Evolutionary conservation across 1,140 invertebrate species (phyloP).

Genomic region (Leguminivora glycinivorella): DNA sequence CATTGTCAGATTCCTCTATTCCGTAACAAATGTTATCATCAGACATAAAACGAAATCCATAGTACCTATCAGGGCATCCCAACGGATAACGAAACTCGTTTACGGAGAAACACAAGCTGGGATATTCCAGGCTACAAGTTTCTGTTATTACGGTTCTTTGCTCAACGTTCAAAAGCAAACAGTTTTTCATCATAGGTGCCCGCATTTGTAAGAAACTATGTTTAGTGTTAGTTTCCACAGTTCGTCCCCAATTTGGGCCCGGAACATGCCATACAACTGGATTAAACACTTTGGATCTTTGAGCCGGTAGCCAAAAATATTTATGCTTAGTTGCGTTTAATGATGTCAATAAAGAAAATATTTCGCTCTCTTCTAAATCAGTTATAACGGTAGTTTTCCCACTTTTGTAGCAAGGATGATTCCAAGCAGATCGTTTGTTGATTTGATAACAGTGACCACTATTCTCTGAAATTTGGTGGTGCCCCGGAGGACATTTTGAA

Average conservation of each 20-base stretch:
- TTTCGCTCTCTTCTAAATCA: constrained; percentile 49
- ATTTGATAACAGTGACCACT: constrained; percentile 61
- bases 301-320: constrained; percentile 63
- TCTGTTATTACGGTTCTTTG: constrained; percentile 47
- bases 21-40: constrained; percentile 61
- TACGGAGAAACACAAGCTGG: constrained; percentile 62
- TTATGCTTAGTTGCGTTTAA: constrained; percentile 44
- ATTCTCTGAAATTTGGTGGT: constrained; percentile 50
- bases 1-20: constrained; percentile 48
- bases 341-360: constrained; percentile 47
- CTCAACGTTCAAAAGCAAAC: constrained; percentile 56
- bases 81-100: constrained; percentile 56
- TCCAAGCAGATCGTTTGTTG: constrained; percentile 46
- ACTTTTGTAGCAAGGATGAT: constrained; percentile 60
- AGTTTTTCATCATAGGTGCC: constrained; percentile 49
- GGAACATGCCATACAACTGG: constrained; percentile 59
- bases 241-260: constrained; percentile 61
- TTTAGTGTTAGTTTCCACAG: constrained; percentile 35
- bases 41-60: constrained; percentile 53
- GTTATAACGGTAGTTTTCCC: constrained; percentile 60
- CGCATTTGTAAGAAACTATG: constrained; percentile 41
- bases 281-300: constrained; percentile 51
- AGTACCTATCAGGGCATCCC: constrained; percentile 60
- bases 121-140: constrained; percentile 46
- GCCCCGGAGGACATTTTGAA: constrained; percentile 55